phyloP scores from a whole-genome alignment of 2,888 invertebrate species.

The Galeruca laticollis region DNA sequence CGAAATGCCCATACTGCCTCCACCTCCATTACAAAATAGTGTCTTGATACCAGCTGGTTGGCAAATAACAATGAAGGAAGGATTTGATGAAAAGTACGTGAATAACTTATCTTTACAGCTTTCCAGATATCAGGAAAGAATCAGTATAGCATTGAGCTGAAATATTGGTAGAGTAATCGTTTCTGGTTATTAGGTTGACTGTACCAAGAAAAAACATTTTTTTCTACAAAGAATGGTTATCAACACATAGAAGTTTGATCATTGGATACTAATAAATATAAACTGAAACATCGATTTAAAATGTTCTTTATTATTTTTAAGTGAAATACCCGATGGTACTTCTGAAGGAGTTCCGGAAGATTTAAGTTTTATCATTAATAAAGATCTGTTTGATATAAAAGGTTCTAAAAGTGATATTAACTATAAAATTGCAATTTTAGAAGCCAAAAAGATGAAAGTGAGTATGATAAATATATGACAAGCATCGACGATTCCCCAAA shows the following conservation, averaged over 20 bases:
- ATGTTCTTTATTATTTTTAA: constrained; percentile 8
- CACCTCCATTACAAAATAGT: constrained; percentile 64
- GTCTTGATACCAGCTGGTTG: constrained; percentile 64
- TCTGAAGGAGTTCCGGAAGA: constrained; percentile 13
- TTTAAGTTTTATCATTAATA: constrained; percentile 49
- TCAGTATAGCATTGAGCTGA: no score
- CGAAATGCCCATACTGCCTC: constrained; percentile 57
- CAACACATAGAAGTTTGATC: background rate
- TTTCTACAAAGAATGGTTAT: no score
- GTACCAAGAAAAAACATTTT: no score
- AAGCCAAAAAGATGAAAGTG: constrained; percentile 62
- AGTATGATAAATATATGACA: constrained; percentile 16
- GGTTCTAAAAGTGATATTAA: constrained; percentile 69
- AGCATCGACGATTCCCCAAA: background rate
- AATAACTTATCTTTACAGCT: background rate
- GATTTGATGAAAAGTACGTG: constrained; percentile 20
- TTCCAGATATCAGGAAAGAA: no score
- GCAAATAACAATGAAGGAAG: constrained; percentile 54
- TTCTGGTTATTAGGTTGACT: no score
- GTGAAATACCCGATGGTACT: background rate
- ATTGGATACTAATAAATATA: background rate
- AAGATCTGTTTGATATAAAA: constrained; percentile 65
- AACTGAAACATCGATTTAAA: background rate
- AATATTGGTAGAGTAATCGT: no score
- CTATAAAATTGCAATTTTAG: constrained; percentile 67